Base-by-base conservation (phyloP, 2,113 vertebrate genomes). In the Apteryx mantelli region DNA sequence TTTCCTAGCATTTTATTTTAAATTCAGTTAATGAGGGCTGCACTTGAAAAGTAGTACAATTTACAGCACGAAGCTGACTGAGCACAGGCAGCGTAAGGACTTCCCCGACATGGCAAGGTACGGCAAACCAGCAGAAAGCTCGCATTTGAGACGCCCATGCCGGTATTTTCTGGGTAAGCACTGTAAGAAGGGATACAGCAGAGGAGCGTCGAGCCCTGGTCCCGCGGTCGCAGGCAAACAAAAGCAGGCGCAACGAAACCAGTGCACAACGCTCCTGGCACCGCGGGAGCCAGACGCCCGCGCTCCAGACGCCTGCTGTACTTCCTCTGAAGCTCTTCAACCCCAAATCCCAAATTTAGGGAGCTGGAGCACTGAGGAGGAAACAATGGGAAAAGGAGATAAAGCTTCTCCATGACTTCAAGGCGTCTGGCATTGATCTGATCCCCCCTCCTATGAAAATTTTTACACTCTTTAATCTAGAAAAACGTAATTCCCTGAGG, bases 51-150 rank as follows among this genome's bases (percentile, higher is more conserved):
- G 58, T 14, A 94, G 60, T 69, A 65, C 63, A 82, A 71, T 74
- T 91, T 91, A 82, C 34, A 77, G 94, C 95, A 48, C 1, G 8
- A 42, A 75, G 53, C 44, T 78, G 58, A 44, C 46, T 82, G 87
- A 68, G 93, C 70, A 82, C 12, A 17, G 26, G 42, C 64, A 60
- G 16, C 22, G n/a, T 19, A 80, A 94, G 17, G 10, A 90, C 22
- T 73, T 89, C 19, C 18, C 38, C 81, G 25, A 61, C 94, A 93
- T 92, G 78, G 46, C 60, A 79, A 64, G 18, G 58, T 4, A n/a
- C 94, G 92, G 12, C 78, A 66, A 89, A 75, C 52, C 78, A 94
- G 84, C 78, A 83, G n/a, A 91, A 79, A 66, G 7, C 28, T 94
- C 88, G 48, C 61, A 86, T 1, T n/a, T 79, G 73, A 73, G 80